Evolutionary conservation across 2,797 vertebrate species (phyloP).

Genomic region (Peromyscus melanophrys): DNA sequence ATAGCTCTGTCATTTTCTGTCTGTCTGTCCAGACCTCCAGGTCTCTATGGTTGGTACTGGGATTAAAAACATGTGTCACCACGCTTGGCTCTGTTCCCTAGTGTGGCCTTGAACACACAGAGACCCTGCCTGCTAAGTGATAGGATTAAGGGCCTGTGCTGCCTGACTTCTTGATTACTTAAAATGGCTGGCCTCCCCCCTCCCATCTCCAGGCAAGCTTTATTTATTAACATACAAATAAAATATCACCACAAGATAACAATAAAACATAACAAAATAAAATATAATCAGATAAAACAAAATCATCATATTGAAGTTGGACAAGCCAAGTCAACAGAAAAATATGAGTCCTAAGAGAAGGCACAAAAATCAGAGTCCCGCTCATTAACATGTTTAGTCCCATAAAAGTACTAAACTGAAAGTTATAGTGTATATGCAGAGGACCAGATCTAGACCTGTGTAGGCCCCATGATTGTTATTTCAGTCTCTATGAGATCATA

Average conservation of each 20-base stretch:
- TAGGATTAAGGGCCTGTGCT: too few relatives aligned
- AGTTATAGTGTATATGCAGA: background rate
- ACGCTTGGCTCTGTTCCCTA: too few relatives aligned
- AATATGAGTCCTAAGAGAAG: background rate
- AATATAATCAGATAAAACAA: background rate
- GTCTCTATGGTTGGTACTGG: too few relatives aligned
- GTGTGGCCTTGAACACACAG: too few relatives aligned
- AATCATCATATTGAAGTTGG: background rate
- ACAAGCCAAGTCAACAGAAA: background rate
- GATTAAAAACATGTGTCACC: too few relatives aligned
- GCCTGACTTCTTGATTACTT: too few relatives aligned
- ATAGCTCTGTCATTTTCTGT: too few relatives aligned
- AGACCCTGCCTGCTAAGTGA: too few relatives aligned
- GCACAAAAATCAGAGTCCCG: background rate
- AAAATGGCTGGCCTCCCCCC: too few relatives aligned
- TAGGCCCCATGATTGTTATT: background rate
- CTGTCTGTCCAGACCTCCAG: too few relatives aligned
- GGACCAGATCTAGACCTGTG: background rate
- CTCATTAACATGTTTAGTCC: background rate
- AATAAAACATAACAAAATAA: background rate
- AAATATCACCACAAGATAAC: background rate
- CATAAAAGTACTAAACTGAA: background rate
- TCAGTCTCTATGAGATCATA: background rate
- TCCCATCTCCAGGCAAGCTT: too few relatives aligned
- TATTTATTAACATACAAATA: too few relatives aligned